A percentile compares a stretch with the other conserved stretches of the same genome.
phyloP scores from a whole-genome alignment of 92 coral and sea anemone genomes.

The Scolanthus callimorphus region DNA sequence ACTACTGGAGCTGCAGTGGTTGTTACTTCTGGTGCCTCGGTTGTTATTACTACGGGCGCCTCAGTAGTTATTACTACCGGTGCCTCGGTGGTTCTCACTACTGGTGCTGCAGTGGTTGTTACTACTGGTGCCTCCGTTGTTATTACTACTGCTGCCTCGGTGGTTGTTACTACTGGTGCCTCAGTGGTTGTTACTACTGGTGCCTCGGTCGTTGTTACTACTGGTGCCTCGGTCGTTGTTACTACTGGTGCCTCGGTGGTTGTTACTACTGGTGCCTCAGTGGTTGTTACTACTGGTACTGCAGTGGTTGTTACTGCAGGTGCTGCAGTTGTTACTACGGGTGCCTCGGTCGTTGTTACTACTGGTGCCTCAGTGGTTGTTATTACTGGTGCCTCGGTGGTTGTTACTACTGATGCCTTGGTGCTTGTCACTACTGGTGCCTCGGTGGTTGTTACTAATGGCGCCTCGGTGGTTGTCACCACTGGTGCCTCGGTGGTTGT shows the following conservation, averaged over 20 bases:
- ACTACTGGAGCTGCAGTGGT: neutral
- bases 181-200: neutral
- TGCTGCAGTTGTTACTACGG: neutral
- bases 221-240: neutral
- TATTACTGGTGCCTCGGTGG: no score
- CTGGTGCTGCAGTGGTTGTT: neutral
- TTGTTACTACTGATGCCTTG: neutral
- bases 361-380: neutral
- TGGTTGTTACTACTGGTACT: neutral
- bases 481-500: no score
- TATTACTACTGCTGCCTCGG: neutral
- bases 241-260: neutral
- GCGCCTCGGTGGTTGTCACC: neutral
- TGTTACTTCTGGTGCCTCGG: neutral
- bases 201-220: neutral
- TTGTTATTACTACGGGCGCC: neutral
- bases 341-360: neutral
- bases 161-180: neutral
- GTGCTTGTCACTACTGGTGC: neutral
- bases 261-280: neutral
- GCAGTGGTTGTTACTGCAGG: neutral
- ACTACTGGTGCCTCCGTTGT: neutral
- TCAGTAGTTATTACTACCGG: neutral
- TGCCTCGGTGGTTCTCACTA: neutral
- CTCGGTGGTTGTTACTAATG: neutral